Conservation (phyloP, 2,797 vertebrate genomes). For the Cirrhinus molitorella region DNA sequence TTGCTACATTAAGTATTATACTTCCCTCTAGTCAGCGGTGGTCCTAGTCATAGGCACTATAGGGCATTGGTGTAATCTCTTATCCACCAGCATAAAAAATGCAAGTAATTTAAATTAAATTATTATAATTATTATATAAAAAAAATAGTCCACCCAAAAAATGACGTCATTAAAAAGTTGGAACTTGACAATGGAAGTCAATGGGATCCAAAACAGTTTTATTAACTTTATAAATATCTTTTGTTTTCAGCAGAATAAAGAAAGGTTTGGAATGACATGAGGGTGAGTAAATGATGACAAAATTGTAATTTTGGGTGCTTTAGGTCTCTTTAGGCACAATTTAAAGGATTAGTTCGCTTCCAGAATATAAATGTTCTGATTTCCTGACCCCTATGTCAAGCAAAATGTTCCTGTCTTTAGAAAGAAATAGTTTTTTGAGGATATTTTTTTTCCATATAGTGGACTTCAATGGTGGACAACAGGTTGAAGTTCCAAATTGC, state of each 20-base stretch:
- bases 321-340: not conserved
- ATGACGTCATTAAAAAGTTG: too few relatives aligned
- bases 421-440: too few relatives aligned
- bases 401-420: too few relatives aligned
- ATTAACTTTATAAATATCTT: too few relatives aligned
- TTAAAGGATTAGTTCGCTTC: not conserved
- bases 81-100: not conserved
- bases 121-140: not conserved
- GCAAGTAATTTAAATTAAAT: not conserved
- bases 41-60: not conserved
- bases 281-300: not conserved
- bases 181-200: not conserved
- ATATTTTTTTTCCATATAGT: too few relatives aligned
- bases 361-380: too few relatives aligned
- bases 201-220: not conserved
- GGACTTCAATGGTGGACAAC: too few relatives aligned
- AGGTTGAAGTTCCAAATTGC: too few relatives aligned
- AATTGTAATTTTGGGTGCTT: not conserved
- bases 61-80: not conserved
- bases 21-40: not conserved
- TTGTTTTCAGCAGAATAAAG: too few relatives aligned
- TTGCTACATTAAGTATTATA: slow-evolving; percentile 20
- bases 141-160: not conserved
- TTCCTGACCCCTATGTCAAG: too few relatives aligned
- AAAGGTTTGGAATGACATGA: too few relatives aligned